These are phyloP conservation scores for Caprella mutica DNA, from an alignment of 2,888 invertebrate genomes.

Conservation along the genomic window DNA sequence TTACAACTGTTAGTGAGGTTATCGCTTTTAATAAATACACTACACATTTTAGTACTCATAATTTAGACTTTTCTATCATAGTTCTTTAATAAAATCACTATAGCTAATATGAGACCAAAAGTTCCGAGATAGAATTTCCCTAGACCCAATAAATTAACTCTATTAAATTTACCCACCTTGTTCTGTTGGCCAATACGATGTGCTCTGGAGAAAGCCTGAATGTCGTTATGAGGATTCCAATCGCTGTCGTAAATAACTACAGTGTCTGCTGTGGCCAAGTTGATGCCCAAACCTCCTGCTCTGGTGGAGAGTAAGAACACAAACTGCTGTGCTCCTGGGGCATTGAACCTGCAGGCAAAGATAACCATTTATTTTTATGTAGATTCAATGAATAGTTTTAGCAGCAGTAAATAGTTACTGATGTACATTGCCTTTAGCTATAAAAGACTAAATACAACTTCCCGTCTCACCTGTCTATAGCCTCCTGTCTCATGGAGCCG, in stretches of 20 bases:
- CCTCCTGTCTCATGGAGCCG: slow-evolving; percentile 87
- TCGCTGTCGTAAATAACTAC: slow-evolving; percentile 99
- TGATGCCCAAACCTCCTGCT: slow-evolving; percentile 95
- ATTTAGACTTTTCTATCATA: too few species aligned
- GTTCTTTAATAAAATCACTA: too few species aligned
- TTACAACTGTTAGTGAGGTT: too few species aligned
- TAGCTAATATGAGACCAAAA: too few species aligned
- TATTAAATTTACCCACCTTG: too few species aligned
- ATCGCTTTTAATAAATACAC: too few species aligned
- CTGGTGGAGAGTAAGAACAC: slow-evolving; percentile 90
- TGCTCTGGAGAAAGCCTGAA: slow-evolving; percentile 95
- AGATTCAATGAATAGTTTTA: background rate
- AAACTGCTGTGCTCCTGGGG: slow-evolving; percentile 92
- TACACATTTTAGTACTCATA: too few species aligned
- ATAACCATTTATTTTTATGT: background rate
- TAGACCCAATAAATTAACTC: too few species aligned
- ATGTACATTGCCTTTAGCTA: too few species aligned
- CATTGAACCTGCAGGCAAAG: slow-evolving; percentile 67
- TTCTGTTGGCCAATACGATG: slow-evolving; percentile 99
- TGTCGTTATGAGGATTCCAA: slow-evolving; percentile 99
- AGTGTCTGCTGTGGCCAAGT: slow-evolving; percentile 96
- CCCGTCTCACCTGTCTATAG: slow-evolving; percentile 64
- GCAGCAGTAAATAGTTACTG: too few species aligned
- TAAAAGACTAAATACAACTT: too few species aligned
- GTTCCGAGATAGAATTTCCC: too few species aligned